Conservation (phyloP, 2,888 invertebrate genomes). For the Arrhopalites spinosus region DNA sequence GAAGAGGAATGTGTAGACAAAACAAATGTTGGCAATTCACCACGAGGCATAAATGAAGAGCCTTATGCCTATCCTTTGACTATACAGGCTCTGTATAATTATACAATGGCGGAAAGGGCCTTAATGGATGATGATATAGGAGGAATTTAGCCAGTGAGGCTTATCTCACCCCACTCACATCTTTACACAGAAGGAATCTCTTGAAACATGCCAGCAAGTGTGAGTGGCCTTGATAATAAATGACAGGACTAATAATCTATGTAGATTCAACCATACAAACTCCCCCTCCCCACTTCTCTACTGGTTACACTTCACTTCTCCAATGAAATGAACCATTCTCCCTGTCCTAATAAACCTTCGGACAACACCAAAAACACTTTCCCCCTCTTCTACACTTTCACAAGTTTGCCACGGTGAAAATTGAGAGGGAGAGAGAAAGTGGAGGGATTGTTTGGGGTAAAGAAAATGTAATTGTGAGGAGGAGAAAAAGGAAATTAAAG, state of each 20-base stretch:
- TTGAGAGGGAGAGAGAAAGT: not conserved
- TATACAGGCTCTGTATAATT: no score
- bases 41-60: conserved; percentile 13
- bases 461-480: not conserved
- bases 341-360: no score
- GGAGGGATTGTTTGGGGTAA: no score
- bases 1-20: conserved; percentile 12
- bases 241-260: not conserved
- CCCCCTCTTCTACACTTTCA: no score
- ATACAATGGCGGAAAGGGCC: no score
- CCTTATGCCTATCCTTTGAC: no score
- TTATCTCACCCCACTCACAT: no score
- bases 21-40: conserved; percentile 18
- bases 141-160: no score
- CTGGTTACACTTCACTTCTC: not conserved
- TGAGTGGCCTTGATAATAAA: not conserved
- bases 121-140: no score
- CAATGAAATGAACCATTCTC: not conserved
- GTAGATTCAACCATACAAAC: not conserved
- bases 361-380: no score
- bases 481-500: not conserved
- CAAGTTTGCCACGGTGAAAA: not conserved
- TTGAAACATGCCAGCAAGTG: no score
- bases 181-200: no score
- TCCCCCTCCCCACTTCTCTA: not conserved